Conservation (phyloP, 2,113 vertebrate species). For the Macquaria australasica region DNA sequence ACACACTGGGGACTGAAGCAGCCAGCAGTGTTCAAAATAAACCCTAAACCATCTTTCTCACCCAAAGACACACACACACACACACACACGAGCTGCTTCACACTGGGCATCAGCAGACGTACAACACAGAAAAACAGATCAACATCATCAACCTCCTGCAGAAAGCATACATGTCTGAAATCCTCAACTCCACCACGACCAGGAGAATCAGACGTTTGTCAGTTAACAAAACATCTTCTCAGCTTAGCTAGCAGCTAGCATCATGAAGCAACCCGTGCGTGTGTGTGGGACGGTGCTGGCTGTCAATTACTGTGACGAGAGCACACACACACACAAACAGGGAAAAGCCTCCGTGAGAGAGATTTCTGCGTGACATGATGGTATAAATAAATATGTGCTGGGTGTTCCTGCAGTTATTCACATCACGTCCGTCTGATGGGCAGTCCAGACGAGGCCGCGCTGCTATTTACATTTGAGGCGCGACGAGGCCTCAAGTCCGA, state of each 20-base stretch:
- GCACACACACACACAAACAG: neutral
- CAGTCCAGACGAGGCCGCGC: conserved; percentile 17
- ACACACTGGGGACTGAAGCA: neutral
- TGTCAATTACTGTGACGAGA: conserved; percentile 46
- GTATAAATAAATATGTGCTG: conserved; percentile 29
- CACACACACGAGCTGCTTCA: neutral
- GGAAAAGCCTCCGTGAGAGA: neutral
- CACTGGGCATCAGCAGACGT: neutral
- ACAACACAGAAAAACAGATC: neutral
- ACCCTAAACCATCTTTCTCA: neutral
- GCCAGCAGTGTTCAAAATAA: conserved; percentile 25
- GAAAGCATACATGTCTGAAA: neutral
- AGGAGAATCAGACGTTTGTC: neutral
- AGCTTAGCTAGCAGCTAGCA: neutral
- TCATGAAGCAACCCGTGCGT: neutral
- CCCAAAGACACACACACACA: neutral
- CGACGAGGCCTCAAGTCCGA: neutral
- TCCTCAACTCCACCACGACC: neutral
- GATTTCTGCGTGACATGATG: neutral
- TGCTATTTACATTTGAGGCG: conserved; percentile 39
- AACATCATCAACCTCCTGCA: neutral
- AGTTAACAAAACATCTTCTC: neutral
- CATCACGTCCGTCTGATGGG: conserved; percentile 33
- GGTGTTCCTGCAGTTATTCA: conserved; percentile 12
- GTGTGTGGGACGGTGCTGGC: conserved; percentile 22